Evolutionary conservation across 2,797 vertebrate genomes (phyloP).

Genomic region (Syndactyla subalaris): DNA sequence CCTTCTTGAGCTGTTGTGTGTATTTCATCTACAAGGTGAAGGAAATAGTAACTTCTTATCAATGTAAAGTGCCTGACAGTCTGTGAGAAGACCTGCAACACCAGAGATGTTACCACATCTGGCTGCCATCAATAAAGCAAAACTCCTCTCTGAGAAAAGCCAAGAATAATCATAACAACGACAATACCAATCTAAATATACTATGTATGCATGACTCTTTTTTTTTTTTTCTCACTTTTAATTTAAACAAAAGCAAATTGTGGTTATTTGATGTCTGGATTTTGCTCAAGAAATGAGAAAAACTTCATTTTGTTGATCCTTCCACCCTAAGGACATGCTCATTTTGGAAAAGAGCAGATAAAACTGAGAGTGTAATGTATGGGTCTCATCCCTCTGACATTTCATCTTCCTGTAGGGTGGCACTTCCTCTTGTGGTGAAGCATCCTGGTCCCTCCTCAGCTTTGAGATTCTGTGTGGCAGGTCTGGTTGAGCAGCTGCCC

Average conservation of each 20-base stretch:
- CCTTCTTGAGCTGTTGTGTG: neutral
- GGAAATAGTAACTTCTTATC: neutral
- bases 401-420: neutral
- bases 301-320: neutral
- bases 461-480: neutral
- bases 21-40: neutral
- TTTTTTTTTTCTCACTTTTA: neutral
- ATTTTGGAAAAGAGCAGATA: neutral
- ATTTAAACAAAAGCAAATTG: neutral
- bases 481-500: neutral
- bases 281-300: neutral
- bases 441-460: neutral
- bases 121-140: neutral
- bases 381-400: neutral
- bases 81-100: neutral
- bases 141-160: neutral
- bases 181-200: neutral
- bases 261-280: neutral
- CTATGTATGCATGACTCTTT: rapidly evolving
- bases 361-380: neutral
- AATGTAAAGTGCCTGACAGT: neutral
- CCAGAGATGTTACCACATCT: neutral
- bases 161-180: neutral
- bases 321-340: rapidly evolving
- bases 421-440: neutral